A percentile compares a stretch with the other conserved stretches of the same genome.
Evolutionary conservation across 23 tunicate genomes (phyloP).

Genomic region (Ascidia mentula): DNA sequence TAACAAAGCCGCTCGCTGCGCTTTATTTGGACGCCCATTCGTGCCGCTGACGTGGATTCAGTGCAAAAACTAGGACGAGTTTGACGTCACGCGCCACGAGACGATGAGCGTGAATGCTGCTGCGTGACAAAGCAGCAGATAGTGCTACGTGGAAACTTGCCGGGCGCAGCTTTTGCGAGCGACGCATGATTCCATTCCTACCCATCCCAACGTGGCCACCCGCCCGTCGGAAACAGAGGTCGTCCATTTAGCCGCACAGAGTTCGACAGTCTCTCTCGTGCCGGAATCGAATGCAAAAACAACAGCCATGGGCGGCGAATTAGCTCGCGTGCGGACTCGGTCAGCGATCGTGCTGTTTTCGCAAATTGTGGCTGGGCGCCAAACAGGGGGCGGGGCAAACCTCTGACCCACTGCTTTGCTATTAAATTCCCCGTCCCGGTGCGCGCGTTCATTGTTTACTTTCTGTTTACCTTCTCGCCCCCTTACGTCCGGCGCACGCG

Average conservation of each 20-base stretch:
- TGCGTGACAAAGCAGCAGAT: neutral
- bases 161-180: no score
- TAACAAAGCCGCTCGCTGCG: conserved; percentile 1
- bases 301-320: no score
- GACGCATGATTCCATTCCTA: no score
- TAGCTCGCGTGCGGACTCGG: neutral
- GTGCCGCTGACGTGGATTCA: neutral
- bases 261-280: neutral
- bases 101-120: neutral
- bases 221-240: neutral
- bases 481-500: conserved; percentile 6
- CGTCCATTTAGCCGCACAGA: neutral
- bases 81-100: conserved; percentile 15
- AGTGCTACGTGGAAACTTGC: neutral
- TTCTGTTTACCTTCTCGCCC: conserved; percentile 5
- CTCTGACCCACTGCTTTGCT: neutral
- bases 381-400: neutral
- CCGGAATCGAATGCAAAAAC: neutral
- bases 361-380: neutral
- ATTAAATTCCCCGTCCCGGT: neutral
- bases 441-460: neutral
- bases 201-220: no score
- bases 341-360: neutral
- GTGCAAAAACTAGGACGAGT: neutral
- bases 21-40: neutral